Percentiles rank a stretch among this genome's conserved stretches.
These are phyloP conservation scores for Branchinecta sandiegonensis DNA, from an alignment of 2,888 invertebrate genomes.

Conservation along the genomic window DNA sequence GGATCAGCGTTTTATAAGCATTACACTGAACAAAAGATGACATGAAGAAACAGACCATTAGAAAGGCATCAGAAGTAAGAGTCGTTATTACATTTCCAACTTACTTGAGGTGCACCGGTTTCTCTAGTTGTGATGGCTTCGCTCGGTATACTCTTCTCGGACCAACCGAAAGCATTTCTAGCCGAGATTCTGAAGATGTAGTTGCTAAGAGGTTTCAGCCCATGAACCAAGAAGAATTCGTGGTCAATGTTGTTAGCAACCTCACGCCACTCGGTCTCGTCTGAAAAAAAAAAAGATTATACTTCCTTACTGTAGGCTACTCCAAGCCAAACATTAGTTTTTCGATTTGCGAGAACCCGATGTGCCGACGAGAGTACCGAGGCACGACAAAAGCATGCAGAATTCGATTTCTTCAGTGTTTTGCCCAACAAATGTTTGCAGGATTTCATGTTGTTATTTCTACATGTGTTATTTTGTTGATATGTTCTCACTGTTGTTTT, in stretches of 20 bases:
- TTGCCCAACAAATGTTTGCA: no score
- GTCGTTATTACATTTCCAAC: slow-evolving; percentile 7
- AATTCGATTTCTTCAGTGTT: no score
- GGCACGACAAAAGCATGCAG: no score
- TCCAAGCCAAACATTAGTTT: neutral
- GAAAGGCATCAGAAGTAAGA: no score
- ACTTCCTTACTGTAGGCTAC: neutral
- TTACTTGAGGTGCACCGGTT: slow-evolving; percentile 34
- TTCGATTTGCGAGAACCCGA: no score
- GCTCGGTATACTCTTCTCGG: slow-evolving; percentile 72
- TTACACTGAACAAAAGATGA: no score
- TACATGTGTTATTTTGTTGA: no score
- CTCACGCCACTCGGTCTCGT: slow-evolving; percentile 67
- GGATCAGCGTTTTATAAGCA: no score
- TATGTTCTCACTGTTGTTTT: no score
- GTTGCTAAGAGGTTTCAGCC: slow-evolving; percentile 58
- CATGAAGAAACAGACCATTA: no score
- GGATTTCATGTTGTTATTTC: no score
- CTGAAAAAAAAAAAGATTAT: slow-evolving; percentile 29
- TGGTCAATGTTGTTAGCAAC: slow-evolving; percentile 78
- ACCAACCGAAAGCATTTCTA: slow-evolving; percentile 82
- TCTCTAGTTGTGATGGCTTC: slow-evolving; percentile 53
- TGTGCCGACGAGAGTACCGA: no score
- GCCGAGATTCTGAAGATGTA: slow-evolving; percentile 82
- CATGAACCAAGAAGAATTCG: slow-evolving; percentile 71